Evolutionary conservation across 2,113 vertebrate genomes (phyloP).

Genomic region (Austrofundulus limnaeus): DNA sequence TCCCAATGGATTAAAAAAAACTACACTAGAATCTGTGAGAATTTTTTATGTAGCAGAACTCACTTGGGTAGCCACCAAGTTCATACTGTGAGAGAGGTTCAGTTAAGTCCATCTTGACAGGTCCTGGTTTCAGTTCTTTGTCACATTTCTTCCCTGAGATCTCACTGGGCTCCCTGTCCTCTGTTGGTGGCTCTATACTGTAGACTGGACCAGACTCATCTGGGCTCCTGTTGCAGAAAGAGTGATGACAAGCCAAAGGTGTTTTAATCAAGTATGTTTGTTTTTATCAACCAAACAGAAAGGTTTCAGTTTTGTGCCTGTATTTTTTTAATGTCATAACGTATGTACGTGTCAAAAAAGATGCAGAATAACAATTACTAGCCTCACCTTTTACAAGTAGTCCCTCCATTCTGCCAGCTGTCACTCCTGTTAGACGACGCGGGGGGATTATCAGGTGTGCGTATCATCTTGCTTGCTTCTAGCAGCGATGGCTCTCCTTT

Average conservation of each 20-base stretch:
- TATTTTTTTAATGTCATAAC: too few relatives aligned
- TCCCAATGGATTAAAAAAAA: too few relatives aligned
- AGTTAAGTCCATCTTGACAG: conserved; percentile 81
- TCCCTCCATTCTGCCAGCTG: conserved; percentile 85
- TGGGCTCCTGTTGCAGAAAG: conserved; percentile 73
- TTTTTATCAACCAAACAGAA: not conserved
- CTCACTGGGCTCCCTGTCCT: conserved; percentile 75
- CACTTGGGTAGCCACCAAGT: conserved; percentile 87
- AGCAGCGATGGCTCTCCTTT: conserved; percentile 86
- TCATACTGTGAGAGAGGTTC: conserved; percentile 89
- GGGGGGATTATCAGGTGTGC: conserved; percentile 77
- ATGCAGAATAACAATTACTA: not conserved
- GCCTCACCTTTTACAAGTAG: conserved; percentile 86
- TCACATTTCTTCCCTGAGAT: conserved; percentile 83
- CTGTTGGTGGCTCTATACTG: conserved; percentile 80
- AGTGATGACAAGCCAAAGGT: not conserved
- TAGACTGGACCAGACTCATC: conserved; percentile 86
- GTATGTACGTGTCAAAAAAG: too few relatives aligned
- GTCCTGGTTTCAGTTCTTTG: conserved; percentile 81
- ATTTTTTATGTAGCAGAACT: conserved; percentile 60
- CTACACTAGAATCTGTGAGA: not conserved
- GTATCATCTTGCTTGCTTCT: conserved; percentile 81
- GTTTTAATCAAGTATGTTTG: not conserved
- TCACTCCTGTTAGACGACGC: conserved; percentile 81
- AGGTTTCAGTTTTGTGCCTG: too few relatives aligned